Evolutionary conservation across 2,113 vertebrate genomes (phyloP), one percentile per base, ranked within the genome.

Genomic region (Dicaeum eximium): DNA sequence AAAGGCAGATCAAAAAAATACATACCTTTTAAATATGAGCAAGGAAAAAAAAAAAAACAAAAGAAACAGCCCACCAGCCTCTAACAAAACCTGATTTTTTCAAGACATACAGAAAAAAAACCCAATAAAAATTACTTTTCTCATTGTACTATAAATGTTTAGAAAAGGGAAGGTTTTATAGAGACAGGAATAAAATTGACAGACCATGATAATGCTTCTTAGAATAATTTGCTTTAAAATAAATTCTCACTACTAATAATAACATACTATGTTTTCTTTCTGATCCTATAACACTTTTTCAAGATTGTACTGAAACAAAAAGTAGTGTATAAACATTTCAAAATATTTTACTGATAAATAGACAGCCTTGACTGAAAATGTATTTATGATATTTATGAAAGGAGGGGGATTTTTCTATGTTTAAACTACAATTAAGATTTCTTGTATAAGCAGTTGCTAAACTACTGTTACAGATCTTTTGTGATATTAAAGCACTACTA

Each of bases 61-160:
- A 31, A 31, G 3, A n/a, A n/a, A n/a, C n/a, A n/a, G 4, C 16
- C 13, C 4, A 8, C 3, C 6, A 58, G 8, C 7, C 25, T 24
- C 16, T 44, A 66, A 65, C 48, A 62, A 71, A 82, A 42, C 4
- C 6, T 58, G 28, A 38, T 16, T 57, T 53, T 2, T 53, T 80
- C 15, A 58, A 86, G 20, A 50, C 10, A 15, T 28, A 50, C 4
- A 48, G 66, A 58, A 75, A 6, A 54, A 62, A n/a, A n/a, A n/a
- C n/a, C 22, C 10, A 0, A 75, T 30, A 45, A 70, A 84, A 86
- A 37, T 12, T 17, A 33, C 2, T 71, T 80, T 89, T 65, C 16
- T 61, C 4, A 14, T 73, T 13, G 1, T 58, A 35, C 35, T 85
- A 15, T 40, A 87, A 93, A 62, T 45, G 9, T 80, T 81, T 69